Base-by-base conservation (phyloP, 2,797 vertebrate genomes). In the Garrulus glandarius region DNA sequence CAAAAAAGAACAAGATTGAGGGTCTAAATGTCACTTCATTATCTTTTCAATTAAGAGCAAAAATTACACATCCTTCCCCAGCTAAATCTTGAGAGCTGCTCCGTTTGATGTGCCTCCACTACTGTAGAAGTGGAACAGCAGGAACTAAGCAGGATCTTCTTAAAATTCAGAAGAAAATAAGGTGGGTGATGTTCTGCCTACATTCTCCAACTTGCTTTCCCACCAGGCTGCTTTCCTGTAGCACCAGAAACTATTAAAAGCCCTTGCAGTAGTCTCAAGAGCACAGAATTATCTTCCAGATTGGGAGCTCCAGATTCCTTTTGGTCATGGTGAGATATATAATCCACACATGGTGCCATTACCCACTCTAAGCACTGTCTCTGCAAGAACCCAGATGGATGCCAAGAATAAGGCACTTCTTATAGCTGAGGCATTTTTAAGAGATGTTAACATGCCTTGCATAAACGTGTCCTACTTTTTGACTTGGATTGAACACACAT, bases 391-490 rank as follows among this genome's bases (percentile, higher is more conserved):
- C 75, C 95, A 96, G 92, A 96, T 95, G 95, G 92, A 78, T 75
- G 89, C 92, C 95, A 92, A 89, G 93, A 96, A 96, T 96, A 95
- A 96, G 84, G 52, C 78, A 68, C 75, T 89, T 34, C 91, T 97
- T 95, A 93, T 91, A 95, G 91, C 84, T 83, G 64, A 30, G 85
- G 84, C 93, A 89, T 93, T 95, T 96, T 88, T 87, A 87, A 91
- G 84, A 84, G 84, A 77, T 13, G 3, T 80, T 92, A 95, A 91
- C 78, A 92, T 89, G 94, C 72, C 92, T 93, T 87, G 93, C 93
- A 91, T 84, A 89, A 59, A 94, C 50, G 41, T 84, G 88, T 92
- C 94, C 95, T 96, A 72, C 94, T 96, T 96, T 92, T 91, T 80
- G 78, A 74, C 71, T 93, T 50, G 57, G 44, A 68, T 1, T 82